phyloP scores from a whole-genome alignment of 2,113 vertebrate species.

The Xiphophorus hellerii region DNA sequence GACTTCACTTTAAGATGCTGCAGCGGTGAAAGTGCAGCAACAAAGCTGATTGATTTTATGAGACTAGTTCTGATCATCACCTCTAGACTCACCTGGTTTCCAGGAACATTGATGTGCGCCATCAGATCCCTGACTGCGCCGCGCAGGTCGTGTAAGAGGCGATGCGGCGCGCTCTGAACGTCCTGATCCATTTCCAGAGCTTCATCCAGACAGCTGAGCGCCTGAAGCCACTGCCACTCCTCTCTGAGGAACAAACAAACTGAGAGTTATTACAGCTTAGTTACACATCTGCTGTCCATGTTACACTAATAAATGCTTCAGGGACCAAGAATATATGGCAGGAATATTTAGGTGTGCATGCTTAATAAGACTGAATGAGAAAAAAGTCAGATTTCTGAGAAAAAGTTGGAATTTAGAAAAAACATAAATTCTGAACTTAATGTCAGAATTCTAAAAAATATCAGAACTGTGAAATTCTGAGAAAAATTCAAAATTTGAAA shows the following conservation, averaged over 20 bases:
- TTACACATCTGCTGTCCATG: no score
- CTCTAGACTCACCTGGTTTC: conserved; percentile 82
- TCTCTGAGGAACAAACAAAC: conserved; percentile 75
- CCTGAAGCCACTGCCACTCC: conserved; percentile 93
- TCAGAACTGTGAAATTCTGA: no score
- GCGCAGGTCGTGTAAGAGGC: conserved; percentile 85
- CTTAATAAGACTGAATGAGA: no score
- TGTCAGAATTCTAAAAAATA: no score
- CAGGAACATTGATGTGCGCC: conserved; percentile 83
- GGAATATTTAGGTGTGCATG: no score
- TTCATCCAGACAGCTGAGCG: conserved; percentile 80
- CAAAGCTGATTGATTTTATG: neutral
- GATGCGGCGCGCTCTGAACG: conserved; percentile 79
- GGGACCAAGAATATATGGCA: no score
- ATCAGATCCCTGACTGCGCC: conserved; percentile 85
- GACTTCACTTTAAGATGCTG: neutral
- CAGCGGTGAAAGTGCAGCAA: neutral
- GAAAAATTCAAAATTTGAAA: no score
- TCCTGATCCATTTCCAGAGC: conserved; percentile 72
- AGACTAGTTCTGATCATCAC: neutral
- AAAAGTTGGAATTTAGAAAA: no score
- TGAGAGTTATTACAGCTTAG: neutral
- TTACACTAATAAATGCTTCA: no score
- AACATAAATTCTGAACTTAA: no score
- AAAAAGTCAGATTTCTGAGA: no score